Conservation (phyloP, 2,797 vertebrate genomes). For the Peromyscus melanophrys region DNA sequence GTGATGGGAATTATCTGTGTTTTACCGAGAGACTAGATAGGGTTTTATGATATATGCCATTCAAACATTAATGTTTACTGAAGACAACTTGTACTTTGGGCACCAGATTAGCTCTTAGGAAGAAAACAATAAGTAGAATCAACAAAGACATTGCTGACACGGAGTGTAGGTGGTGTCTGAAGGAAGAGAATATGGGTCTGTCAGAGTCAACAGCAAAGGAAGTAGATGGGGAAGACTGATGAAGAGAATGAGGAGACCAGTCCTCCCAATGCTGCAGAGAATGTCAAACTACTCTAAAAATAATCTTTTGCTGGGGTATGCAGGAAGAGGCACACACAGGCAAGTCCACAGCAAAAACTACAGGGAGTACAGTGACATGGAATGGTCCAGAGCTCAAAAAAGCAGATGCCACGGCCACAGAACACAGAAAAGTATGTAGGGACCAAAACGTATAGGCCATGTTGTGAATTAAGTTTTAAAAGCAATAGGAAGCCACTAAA, state of each 20-base stretch:
- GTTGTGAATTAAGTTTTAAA: background rate
- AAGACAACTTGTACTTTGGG: background rate
- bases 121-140: background rate
- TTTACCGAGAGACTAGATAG: background rate
- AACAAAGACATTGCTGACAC: background rate
- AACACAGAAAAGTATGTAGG: background rate
- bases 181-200: background rate
- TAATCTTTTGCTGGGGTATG: background rate
- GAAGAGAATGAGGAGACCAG: fast-evolving
- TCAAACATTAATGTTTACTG: background rate
- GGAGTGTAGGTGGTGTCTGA: background rate
- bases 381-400: background rate
- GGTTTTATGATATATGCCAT: background rate
- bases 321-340: background rate
- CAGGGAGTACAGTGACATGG: background rate
- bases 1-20: background rate
- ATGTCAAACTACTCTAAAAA: background rate
- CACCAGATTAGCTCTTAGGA: background rate
- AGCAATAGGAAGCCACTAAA: background rate
- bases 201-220: background rate
- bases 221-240: background rate
- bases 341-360: background rate
- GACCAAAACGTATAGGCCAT: background rate
- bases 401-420: background rate
- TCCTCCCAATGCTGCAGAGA: background rate